Evolutionary conservation across 2,797 vertebrate genomes (phyloP), one percentile per base, ranked within the genome.

Genomic region (Xenopus petersii): DNA sequence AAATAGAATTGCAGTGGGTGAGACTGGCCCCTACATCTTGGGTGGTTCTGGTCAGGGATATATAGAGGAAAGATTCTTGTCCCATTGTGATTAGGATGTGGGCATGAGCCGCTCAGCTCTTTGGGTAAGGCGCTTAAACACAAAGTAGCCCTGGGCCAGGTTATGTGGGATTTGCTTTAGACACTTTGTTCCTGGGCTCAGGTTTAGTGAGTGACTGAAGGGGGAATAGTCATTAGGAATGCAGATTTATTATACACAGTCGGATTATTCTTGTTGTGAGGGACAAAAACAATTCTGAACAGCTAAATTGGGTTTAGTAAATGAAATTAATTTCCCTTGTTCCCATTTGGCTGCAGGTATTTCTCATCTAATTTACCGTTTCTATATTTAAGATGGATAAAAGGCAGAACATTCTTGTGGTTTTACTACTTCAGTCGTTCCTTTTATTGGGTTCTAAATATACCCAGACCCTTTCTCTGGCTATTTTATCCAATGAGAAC

Each of bases 311-410:
- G 75, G 30, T 74, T 82, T 82, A 80, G 26, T 33, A 67, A 79
- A 65, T 10, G 3, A 30, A 30, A 30, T 30, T 72, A 49, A 82
- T 77, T 80, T 9, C 36, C 36, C 36, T 9, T 5, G 4, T 6
- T 9, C 1, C 36, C 36, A 42, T 42, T 42, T 1, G 8, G 16
- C 64, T 79, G 77, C 79, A 64, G 71, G 55, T 16, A 42, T 72
- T 6, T 59, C 30, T 81, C 80, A 81, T 72, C 73, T 71, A 55
- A 79, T 76, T 82, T 80, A 63, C 66, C 71, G 48, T 33, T 75
- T 54, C 66, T 56, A 70, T 55, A 69, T 55, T 63, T 69, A 69
- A 55, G 2, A 33, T 12, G 10, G 15, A 51, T 15, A 12, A 12
- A 51, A 51, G 8, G 36, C 3, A 42, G 36, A 42, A 42, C 36